These are phyloP conservation scores for Potorous gilbertii DNA, from an alignment of 2,797 vertebrate genomes.

Conservation along the genomic window DNA sequence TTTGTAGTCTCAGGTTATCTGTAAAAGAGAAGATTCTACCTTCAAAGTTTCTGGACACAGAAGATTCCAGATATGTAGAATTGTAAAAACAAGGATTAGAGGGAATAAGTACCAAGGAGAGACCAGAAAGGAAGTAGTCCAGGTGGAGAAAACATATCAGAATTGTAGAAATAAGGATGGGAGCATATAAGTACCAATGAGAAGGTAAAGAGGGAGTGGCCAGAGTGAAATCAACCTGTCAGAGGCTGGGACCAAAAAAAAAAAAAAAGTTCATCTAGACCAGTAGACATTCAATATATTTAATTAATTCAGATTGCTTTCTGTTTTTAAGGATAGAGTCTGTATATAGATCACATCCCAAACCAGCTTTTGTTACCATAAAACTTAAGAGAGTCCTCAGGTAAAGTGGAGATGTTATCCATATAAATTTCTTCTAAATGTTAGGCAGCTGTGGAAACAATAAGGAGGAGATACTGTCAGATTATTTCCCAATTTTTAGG, in stretches of 20 bases:
- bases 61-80: background rate
- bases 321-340: background rate
- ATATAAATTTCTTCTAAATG: background rate
- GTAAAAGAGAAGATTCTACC: background rate
- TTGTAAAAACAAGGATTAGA: background rate
- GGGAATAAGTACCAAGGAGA: background rate
- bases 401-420: background rate
- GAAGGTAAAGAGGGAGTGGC: background rate
- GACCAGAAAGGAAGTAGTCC: background rate
- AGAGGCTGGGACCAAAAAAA: background rate
- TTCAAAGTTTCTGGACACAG: background rate
- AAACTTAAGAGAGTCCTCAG: background rate
- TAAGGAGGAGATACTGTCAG: background rate
- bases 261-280: background rate
- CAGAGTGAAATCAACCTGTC: background rate
- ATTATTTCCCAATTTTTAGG: background rate
- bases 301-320: background rate
- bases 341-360: background rate
- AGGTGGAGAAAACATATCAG: background rate
- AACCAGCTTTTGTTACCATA: background rate
- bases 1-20: background rate
- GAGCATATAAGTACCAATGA: background rate
- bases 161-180: background rate
- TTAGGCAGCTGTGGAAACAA: background rate
- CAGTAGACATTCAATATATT: background rate